Evolutionary conservation across 1,140 invertebrate species (phyloP).

Genomic region (Drosophila burlai): DNA sequence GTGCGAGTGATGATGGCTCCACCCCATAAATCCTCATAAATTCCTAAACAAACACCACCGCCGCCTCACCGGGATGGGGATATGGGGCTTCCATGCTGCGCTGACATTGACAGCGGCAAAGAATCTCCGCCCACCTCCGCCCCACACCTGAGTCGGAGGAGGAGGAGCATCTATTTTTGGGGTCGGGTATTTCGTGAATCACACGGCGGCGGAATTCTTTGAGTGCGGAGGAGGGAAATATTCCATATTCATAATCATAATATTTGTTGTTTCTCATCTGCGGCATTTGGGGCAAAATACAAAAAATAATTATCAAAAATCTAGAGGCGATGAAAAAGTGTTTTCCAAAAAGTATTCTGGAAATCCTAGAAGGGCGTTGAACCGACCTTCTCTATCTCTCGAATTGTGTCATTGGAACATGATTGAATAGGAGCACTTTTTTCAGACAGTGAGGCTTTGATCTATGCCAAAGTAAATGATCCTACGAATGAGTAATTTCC

Average conservation of each 20-base stretch:
- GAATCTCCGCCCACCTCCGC: constrained; percentile 21
- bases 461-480: constrained; percentile 41
- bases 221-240: constrained; percentile 31
- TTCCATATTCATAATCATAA: constrained; percentile 31
- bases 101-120: constrained; percentile 69
- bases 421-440: constrained; percentile 11
- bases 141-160: constrained; percentile 43
- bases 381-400: constrained; percentile 22
- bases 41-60: constrained; percentile 48
- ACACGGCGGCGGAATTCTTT: constrained; percentile 57
- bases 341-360: constrained; percentile 13
- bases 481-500: constrained; percentile 31
- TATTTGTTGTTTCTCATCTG: constrained; percentile 11
- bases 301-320: constrained; percentile 17
- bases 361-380: constrained; percentile 25
- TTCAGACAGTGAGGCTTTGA: constrained; percentile 28
- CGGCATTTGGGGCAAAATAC: constrained; percentile 13
- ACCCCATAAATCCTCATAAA: constrained; percentile 47
- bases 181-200: constrained; percentile 51
- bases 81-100: constrained; percentile 55
- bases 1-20: constrained; percentile 50
- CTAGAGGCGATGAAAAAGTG: neutral
- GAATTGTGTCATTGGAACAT: constrained; percentile 23
- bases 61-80: constrained; percentile 1
- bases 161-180: constrained; percentile 59